Conservation (phyloP, 2,888 invertebrate species). For the Lomographa bimaculata region DNA sequence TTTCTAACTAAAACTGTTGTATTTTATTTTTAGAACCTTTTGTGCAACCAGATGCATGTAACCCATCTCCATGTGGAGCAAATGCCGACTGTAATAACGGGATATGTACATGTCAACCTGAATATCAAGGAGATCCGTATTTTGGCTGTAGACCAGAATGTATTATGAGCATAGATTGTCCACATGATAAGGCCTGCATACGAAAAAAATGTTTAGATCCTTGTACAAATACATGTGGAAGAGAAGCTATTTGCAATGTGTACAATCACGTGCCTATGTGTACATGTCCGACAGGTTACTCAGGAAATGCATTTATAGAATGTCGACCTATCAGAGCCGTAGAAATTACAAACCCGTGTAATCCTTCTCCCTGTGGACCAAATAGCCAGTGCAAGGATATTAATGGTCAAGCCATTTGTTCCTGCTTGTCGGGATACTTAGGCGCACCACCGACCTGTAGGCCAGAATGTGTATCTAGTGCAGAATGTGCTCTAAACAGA, state of each 20-base stretch:
- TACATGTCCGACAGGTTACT: conserved; percentile 83
- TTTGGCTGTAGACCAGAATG: conserved; percentile 92
- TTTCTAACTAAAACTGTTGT: too few relatives aligned
- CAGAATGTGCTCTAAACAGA: conserved; percentile 86
- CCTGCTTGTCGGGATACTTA: conserved; percentile 85
- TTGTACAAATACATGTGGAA: conserved; percentile 90
- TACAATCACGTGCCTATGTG: conserved; percentile 85
- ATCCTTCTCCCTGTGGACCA: conserved; percentile 88
- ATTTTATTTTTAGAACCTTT: conserved; percentile 45
- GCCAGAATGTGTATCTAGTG: conserved; percentile 88
- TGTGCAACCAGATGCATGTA: conserved; percentile 81
- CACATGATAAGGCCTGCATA: conserved; percentile 87
- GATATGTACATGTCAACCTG: conserved; percentile 87
- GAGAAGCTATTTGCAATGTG: conserved; percentile 88
- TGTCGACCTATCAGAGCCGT: conserved; percentile 74
- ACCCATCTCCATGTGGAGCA: conserved; percentile 87
- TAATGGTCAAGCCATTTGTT: conserved; percentile 88
- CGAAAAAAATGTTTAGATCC: conserved; percentile 90
- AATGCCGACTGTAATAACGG: conserved; percentile 89
- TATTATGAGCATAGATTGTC: conserved; percentile 88
- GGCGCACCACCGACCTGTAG: conserved; percentile 89
- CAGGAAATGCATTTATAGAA: conserved; percentile 88
- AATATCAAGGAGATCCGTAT: conserved; percentile 91
- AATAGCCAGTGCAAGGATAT: conserved; percentile 88
- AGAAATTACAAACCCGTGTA: conserved; percentile 83